These are phyloP conservation scores for Cheilinus undulatus DNA, from an alignment of 2,113 vertebrate species.

Conservation along the genomic window DNA sequence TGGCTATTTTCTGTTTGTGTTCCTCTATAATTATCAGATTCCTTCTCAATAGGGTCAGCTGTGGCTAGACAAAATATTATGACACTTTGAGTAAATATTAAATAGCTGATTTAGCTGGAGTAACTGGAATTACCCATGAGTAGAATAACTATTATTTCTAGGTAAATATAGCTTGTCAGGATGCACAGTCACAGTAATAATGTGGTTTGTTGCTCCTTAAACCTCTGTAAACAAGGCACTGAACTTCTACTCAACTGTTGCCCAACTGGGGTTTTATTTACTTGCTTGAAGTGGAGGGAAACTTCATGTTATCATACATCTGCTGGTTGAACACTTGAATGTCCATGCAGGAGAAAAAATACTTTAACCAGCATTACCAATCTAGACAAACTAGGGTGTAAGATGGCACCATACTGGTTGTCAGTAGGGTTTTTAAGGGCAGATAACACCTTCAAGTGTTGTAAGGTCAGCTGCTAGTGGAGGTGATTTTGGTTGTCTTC, in stretches of 20 bases:
- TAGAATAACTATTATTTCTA: conserved; percentile 12
- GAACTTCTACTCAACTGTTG: conserved; percentile 35
- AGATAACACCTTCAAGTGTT: background rate
- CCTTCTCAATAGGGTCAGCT: conserved; percentile 10
- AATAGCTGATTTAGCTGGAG: conserved; percentile 29
- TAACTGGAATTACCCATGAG: conserved; percentile 1
- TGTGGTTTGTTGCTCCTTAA: background rate
- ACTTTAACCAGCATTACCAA: no score
- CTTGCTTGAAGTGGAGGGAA: background rate
- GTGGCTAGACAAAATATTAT: conserved; percentile 28
- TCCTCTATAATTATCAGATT: conserved; percentile 29
- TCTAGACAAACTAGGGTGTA: no score
- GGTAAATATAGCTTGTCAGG: conserved; percentile 1
- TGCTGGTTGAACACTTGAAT: background rate
- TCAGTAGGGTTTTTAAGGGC: background rate
- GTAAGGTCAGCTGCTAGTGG: no score
- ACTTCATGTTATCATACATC: background rate
- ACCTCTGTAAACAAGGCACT: conserved; percentile 1
- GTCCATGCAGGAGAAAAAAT: background rate
- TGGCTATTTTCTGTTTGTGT: conserved; percentile 1
- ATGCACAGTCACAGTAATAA: conserved; percentile 8
- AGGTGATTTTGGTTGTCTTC: background rate
- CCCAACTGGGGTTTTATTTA: background rate
- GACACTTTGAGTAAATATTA: conserved; percentile 26
- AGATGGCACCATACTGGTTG: no score